A percentile compares a stretch with the other conserved stretches of the same genome.
phyloP scores from a whole-genome alignment of 2,888 invertebrate species.

The Stenichneumon culpator region DNA sequence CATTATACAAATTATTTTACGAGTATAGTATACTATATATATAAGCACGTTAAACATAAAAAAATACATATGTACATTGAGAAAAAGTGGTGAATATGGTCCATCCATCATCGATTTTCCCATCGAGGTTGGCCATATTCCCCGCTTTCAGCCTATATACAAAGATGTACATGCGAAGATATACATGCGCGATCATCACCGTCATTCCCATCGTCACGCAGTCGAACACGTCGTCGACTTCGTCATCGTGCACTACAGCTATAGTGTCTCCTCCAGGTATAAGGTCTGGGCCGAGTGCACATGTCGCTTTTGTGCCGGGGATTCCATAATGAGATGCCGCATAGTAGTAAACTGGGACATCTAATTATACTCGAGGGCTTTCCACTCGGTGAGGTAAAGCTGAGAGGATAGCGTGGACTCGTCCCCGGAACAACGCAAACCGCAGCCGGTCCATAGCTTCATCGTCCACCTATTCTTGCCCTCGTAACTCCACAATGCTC shows the following conservation, averaged over 20 bases:
- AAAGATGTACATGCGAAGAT: no score
- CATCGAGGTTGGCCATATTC: no score
- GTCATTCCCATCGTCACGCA: constrained; percentile 24
- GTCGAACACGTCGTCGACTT: constrained; percentile 37
- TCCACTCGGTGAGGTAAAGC: constrained; percentile 50
- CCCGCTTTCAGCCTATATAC: no score
- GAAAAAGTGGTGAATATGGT: no score
- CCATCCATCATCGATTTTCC: no score
- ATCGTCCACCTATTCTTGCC: not conserved
- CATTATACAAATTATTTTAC: no score
- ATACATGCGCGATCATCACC: not conserved
- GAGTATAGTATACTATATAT: no score
- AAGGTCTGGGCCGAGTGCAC: constrained; percentile 55
- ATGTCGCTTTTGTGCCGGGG: constrained; percentile 71
- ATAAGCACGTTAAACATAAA: no score
- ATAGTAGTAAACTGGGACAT: constrained; percentile 80
- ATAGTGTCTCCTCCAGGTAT: constrained; percentile 18
- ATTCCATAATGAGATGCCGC: constrained; percentile 80
- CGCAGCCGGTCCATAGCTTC: constrained; percentile 48
- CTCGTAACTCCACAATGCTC: not conserved
- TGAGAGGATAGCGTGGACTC: constrained; percentile 37
- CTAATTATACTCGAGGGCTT: constrained; percentile 81
- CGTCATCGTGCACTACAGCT: constrained; percentile 21
- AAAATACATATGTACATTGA: no score
- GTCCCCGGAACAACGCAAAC: constrained; percentile 55